Base-by-base conservation (phyloP, 2,113 vertebrate species). In the Clarias magur region DNA sequence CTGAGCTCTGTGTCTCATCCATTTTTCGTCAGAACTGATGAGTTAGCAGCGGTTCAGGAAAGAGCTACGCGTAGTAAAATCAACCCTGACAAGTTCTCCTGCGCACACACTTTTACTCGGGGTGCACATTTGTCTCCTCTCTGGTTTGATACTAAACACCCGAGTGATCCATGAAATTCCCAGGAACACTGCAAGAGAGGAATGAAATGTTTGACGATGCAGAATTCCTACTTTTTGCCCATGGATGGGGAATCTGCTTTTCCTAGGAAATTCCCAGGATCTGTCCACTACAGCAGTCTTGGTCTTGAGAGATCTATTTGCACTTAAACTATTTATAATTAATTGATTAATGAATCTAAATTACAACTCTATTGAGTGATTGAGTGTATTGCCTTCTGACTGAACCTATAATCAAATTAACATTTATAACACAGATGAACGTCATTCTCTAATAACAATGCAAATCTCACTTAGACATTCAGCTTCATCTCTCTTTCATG, bases 21-120 rank as follows among this genome's bases (percentile, higher is more conserved):
- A 91, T 95, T 95, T 95, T 95, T 80, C 5, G 91, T 87, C 82
- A 91, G 93, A 93, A 93, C 93, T 92, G 95, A 93, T 93, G 92
- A 80, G 92, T 42, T 42, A 42, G 42, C 2, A 42, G 5, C 90
- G 92, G 93, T 93, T 92, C 42, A 90, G 89, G 89, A 88, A 78
- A 88, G 89, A 94, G 91, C 88, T 92, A 92, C 89, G 94, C 93
- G 95, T 93, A 93, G 96, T 96, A 96, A 96, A 96, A n/a, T 96
- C 95, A 96, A 95, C 95, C 92, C 89, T 95, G 95, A 96, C 96
- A 96, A 92, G 91, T 57, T 38, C 91, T 86, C 94, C 93, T 92
- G 91, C 94, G 93, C 42, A 48, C 88, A 91, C 93, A 94, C 91
- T 93, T 94, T 93, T 94, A 92, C 93, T 93, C 90, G 88, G 92